A percentile compares a stretch with the other conserved stretches of the same genome.
phyloP scores from a whole-genome alignment of 2,888 invertebrate genomes.

The Phengaris alcon region DNA sequence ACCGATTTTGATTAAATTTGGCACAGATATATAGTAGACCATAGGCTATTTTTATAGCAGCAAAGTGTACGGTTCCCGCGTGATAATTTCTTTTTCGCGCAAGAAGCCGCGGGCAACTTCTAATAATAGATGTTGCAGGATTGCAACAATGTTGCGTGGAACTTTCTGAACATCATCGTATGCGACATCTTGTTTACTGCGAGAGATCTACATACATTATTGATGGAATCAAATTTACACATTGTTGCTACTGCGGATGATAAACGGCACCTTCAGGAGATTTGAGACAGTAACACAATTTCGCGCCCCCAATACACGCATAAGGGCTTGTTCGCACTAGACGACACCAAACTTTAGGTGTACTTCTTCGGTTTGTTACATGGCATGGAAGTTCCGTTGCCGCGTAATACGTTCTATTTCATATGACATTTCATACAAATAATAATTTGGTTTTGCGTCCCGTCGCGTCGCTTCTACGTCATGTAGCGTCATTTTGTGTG shows the following conservation, averaged over 20 bases:
- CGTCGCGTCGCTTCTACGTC: background rate
- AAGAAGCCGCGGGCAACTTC: too few species aligned
- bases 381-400: too few species aligned
- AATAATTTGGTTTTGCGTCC: too few species aligned
- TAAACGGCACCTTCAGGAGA: conserved; percentile 22
- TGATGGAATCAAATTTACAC: conserved; percentile 9
- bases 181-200: background rate
- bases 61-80: too few species aligned
- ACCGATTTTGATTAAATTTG: too few species aligned
- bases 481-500: background rate
- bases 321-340: background rate
- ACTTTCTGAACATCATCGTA: background rate
- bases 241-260: background rate
- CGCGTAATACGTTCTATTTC: too few species aligned
- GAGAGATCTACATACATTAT: conserved; percentile 9
- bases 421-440: too few species aligned
- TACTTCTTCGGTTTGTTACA: background rate
- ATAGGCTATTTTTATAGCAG: too few species aligned
- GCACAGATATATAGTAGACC: too few species aligned
- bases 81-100: too few species aligned
- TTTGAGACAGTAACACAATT: conserved; percentile 18
- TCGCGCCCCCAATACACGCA: conserved; percentile 13
- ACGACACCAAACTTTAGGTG: background rate
- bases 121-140: background rate
- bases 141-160: background rate